A percentile compares a stretch with the other conserved stretches of the same genome.
These are phyloP conservation scores for Apostichopus californicus DNA, from an alignment of 35 echinoderm and acorn worm species.

Conservation along the genomic window DNA sequence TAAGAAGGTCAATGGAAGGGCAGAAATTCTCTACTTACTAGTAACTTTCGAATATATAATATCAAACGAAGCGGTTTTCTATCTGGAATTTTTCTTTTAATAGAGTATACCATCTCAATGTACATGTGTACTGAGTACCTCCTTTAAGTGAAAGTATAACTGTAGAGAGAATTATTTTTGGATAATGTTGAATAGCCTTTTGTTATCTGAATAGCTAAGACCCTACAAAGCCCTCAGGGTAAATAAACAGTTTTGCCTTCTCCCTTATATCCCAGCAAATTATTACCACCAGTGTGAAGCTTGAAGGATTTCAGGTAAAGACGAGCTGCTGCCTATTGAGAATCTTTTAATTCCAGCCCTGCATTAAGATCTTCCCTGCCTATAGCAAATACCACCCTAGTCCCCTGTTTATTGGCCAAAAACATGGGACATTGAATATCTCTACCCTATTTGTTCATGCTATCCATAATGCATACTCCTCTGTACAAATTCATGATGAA, in stretches of 20 bases:
- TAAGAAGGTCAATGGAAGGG: constrained; percentile 21
- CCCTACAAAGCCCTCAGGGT: not conserved
- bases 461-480: too few relatives aligned
- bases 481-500: too few relatives aligned
- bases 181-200: constrained; percentile 29
- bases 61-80: not conserved
- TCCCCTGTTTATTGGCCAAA: too few relatives aligned
- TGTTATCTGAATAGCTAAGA: constrained; percentile 36
- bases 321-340: too few relatives aligned
- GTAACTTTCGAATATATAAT: not conserved
- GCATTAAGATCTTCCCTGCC: too few relatives aligned
- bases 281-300: too few relatives aligned
- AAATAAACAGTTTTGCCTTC: constrained; percentile 21
- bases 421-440: too few relatives aligned
- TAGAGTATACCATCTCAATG: not conserved
- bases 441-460: too few relatives aligned
- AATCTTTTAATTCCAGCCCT: too few relatives aligned
- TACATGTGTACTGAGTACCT: not conserved
- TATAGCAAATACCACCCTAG: too few relatives aligned
- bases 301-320: too few relatives aligned
- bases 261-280: not conserved
- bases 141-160: constrained; percentile 22
- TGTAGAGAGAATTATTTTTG: constrained; percentile 33
- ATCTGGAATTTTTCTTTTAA: not conserved
- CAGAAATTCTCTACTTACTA: not conserved